Evolutionary conservation across 2,888 invertebrate species (phyloP), one percentile per base, ranked within the genome.

Genomic region (Philhelius pedissequus): DNA sequence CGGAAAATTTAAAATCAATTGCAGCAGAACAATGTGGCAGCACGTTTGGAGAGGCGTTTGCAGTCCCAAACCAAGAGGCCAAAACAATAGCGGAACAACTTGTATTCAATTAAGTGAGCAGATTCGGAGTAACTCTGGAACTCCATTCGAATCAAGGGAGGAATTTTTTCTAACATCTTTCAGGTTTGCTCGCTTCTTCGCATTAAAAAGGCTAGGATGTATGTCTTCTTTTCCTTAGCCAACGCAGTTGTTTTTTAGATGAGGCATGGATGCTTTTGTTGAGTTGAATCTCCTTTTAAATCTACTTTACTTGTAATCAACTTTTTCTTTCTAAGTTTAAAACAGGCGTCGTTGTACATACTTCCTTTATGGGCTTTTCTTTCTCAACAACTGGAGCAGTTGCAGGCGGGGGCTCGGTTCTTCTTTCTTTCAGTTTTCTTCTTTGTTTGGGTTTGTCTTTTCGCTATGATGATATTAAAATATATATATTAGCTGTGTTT

Each of bases 391-490:
- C 73, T 8, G 22, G 43, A 4, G 43, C 82, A 48, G 91, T 91
- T 71, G 87, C 90, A 86, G 91, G 2, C n/a, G n/a, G 75, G 62
- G 4, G 86, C 52, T 92, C n/a, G n/a, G n/a, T 77, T 91, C 92
- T 64, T 89, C 90, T 69, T 92, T 93, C 27, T 89, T 89, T n/a
- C 91, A 93, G 74, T 90, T 90, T 0, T 88, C 62, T 77, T 91
- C 91, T 84, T 90, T 91, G 9, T 38, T 84, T 15, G 76, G 86
- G 83, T 91, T 91, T 69, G 89, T 88, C 89, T 94, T 95, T 88
- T 95, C 95, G 86, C 94, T 90, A 50, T 1, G 1, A 13, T 20
- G 88, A 86, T 38, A 18, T 4, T 1, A 43, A 43, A 25, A 15
- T 22, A 22, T 30, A 40, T n/a, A n/a, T n/a, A n/a, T n/a, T n/a